A percentile compares a stretch with the other conserved stretches of the same genome.
phyloP scores from a whole-genome alignment of 2,797 vertebrate genomes.

The Perodicticus potto region DNA sequence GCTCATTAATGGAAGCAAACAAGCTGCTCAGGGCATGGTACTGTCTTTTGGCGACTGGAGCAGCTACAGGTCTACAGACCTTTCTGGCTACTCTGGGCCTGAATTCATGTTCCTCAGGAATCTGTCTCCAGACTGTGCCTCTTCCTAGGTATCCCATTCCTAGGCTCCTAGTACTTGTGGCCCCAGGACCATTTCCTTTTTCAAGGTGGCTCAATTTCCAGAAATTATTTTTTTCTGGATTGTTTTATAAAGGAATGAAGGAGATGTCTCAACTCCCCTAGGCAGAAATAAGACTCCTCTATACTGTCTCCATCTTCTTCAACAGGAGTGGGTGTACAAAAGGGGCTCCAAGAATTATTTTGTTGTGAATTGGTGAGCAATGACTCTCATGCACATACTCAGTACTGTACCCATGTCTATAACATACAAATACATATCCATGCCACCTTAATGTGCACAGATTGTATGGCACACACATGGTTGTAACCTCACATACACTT shows the following conservation, averaged over 20 bases:
- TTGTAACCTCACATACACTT: constrained; percentile 8
- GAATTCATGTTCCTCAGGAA: not conserved
- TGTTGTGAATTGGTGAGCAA: constrained; percentile 23
- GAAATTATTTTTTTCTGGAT: constrained; percentile 43
- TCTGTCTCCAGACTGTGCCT: constrained; percentile 4
- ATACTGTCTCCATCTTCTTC: constrained; percentile 31
- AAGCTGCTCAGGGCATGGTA: constrained; percentile 10
- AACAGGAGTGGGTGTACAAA: constrained; percentile 5
- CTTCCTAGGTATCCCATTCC: not conserved
- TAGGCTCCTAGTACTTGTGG: constrained; percentile 36
- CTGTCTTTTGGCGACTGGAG: constrained; percentile 15
- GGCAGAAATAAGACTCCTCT: constrained; percentile 45
- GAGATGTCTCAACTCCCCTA: constrained; percentile 19
- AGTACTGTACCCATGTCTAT: not conserved
- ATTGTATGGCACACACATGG: not conserved
- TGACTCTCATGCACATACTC: not conserved
- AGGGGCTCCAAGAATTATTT: constrained; percentile 40
- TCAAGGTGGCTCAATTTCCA: constrained; percentile 40
- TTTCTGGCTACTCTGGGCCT: not conserved
- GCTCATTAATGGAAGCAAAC: constrained; percentile 58
- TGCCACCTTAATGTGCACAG: not conserved
- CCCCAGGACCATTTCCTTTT: not conserved
- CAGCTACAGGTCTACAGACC: constrained; percentile 24
- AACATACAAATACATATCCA: not conserved
- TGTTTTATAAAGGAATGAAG: constrained; percentile 25